Base-by-base conservation (phyloP, 2,797 vertebrate genomes). In the Pyrocephalus nanus region DNA sequence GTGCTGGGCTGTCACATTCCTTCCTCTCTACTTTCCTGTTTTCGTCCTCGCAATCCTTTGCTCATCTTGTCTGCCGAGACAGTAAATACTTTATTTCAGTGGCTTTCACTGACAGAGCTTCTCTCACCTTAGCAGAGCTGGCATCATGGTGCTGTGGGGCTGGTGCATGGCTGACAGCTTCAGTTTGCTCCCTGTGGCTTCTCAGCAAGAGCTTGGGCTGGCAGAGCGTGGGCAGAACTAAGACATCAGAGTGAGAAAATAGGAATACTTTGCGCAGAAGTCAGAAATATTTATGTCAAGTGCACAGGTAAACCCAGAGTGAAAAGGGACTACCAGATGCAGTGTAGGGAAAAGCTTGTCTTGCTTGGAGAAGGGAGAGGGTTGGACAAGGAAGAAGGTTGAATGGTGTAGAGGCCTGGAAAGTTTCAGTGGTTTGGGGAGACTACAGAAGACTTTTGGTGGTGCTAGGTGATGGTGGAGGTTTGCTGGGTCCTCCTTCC, bases 21-120 rank as follows among this genome's bases (percentile, higher is more conserved):
- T 91, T 84, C 76, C 76, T 84, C 76, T 81, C 55, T 50, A 48
- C 27, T 90, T 80, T 77, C 40, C 73, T 58, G 50, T 90, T 93
- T 76, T 26, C 15, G n/a, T 42, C 71, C 80, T 88, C 66, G 73
- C 40, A 86, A 62, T 55, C 51, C 55, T 60, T 51, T 64, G 51
- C 36, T 86, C 19, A 1, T 16, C 47, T 58, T 66, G 62, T 75
- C 76, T 92, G 53, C 64, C 8, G 1, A 90, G 80, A 86, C 55
- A 57, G 60, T 91, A 90, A 88, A 84, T 73, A 79, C 25, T 73
- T 58, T 19, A 8, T 64, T 3, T 2, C 12, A 47, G 29, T 2
- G 1, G 34, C 57, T 74, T 83, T 91, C 65, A 19, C 6, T 30
- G 72, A 50, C 55, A 50, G 60, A 71, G 71, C 2, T 80, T 61